These are phyloP conservation scores for Drosophila merina DNA, from an alignment of 2,888 invertebrate species.

Conservation along the genomic window DNA sequence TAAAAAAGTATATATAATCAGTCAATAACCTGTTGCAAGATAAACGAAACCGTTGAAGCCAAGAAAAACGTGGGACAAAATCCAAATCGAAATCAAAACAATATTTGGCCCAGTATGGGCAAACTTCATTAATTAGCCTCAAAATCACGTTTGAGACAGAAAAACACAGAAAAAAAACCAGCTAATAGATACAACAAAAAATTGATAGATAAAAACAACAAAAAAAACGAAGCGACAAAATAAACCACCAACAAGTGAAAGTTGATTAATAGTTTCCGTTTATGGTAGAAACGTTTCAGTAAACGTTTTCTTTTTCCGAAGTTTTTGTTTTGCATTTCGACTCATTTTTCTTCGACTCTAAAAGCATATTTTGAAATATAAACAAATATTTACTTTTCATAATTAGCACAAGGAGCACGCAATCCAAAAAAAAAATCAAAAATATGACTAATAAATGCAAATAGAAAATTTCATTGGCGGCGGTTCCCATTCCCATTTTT, in stretches of 20 bases:
- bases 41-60: background rate
- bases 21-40: conserved; percentile 42
- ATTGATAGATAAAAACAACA: conserved; percentile 13
- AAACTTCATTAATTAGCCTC: conserved; percentile 39
- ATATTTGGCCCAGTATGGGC: conserved; percentile 30
- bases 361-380: background rate
- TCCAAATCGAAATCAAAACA: conserved; percentile 9
- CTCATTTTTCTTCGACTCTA: background rate
- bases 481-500: background rate
- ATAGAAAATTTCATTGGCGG: conserved; percentile 4
- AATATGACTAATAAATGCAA: conserved; percentile 42
- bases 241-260: conserved; percentile 60
- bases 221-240: conserved; percentile 13
- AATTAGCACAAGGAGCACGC: conserved; percentile 35
- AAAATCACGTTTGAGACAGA: conserved; percentile 15
- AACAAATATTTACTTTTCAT: conserved; percentile 18
- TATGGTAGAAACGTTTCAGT: conserved; percentile 43
- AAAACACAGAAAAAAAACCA: conserved; percentile 2
- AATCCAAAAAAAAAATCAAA: conserved; percentile 3
- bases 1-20: conserved; percentile 31
- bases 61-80: conserved; percentile 28
- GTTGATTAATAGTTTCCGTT: conserved; percentile 75
- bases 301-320: conserved; percentile 1
- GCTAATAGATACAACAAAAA: conserved; percentile 16
- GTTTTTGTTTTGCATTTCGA: conserved; percentile 14